A percentile compares a stretch with the other conserved stretches of the same genome.
Conservation (phyloP, 2,888 invertebrate species). For the Drosophila nigricruria region DNA sequence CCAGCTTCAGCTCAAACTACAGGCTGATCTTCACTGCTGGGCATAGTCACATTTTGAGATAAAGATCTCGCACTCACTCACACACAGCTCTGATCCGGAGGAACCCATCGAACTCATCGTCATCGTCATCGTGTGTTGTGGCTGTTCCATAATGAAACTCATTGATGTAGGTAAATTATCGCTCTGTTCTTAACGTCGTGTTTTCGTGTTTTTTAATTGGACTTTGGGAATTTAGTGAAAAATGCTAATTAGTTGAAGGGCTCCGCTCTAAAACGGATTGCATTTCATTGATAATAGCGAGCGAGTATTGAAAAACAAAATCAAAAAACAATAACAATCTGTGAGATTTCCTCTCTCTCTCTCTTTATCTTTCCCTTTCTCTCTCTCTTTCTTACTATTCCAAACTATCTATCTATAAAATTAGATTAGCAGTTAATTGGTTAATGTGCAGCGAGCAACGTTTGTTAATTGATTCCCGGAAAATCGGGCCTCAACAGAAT, state of each 20-base stretch:
- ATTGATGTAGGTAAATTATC: conserved; percentile 85
- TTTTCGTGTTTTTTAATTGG: conserved; percentile 84
- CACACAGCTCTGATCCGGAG: conserved; percentile 16
- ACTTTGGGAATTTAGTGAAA: conserved; percentile 83
- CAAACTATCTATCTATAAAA: conserved; percentile 72
- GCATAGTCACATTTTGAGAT: conserved; percentile 73
- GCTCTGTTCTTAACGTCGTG: conserved; percentile 82
- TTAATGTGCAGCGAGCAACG: conserved; percentile 81
- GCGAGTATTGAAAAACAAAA: conserved; percentile 46
- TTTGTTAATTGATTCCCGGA: conserved; percentile 79
- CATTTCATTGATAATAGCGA: conserved; percentile 77
- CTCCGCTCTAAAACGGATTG: conserved; percentile 60
- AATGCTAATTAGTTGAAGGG: conserved; percentile 84
- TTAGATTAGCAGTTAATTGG: conserved; percentile 82
- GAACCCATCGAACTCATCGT: conserved; percentile 24
- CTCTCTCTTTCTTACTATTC: conserved; percentile 3
- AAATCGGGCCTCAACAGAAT: conserved; percentile 46
- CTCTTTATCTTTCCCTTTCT: neutral
- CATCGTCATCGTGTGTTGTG: conserved; percentile 47
- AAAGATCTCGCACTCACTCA: conserved; percentile 65
- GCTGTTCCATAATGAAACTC: conserved; percentile 78
- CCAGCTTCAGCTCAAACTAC: neutral
- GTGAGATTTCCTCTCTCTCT: conserved; percentile 41
- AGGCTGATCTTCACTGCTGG: conserved; percentile 28
- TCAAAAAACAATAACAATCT: conserved; percentile 44